These are phyloP conservation scores for Acanthosepion esculentum DNA, from an alignment of 2,888 invertebrate genomes.

Conservation along the genomic window DNA sequence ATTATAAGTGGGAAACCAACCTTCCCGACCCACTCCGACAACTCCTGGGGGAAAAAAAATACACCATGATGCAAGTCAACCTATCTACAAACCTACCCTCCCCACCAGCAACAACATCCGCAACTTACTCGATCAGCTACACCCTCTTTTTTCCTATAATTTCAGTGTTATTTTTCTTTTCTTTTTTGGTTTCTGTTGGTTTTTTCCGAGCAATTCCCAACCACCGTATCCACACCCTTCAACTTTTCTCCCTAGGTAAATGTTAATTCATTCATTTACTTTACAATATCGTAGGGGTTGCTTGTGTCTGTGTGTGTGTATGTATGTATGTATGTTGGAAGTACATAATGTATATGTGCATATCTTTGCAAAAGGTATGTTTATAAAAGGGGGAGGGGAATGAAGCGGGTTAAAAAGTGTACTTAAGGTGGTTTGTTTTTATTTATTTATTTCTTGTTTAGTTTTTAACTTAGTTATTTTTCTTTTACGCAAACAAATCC, in stretches of 20 bases:
- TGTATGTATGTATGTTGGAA: background rate
- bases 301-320: too few species aligned
- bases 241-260: background rate
- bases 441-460: constrained; percentile 21
- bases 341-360: too few species aligned
- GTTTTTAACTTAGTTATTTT: background rate
- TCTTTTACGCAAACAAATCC: background rate
- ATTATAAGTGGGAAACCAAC: background rate
- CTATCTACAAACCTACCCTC: background rate
- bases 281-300: background rate
- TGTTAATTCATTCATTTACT: background rate
- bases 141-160: background rate
- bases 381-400: too few species aligned
- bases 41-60: background rate
- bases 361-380: too few species aligned
- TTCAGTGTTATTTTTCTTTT: background rate
- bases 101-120: background rate
- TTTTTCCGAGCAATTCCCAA: background rate
- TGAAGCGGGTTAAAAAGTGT: background rate
- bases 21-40: background rate
- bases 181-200: background rate
- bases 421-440: background rate
- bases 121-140: background rate
- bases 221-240: background rate
- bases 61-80: background rate